Evolutionary conservation across 2,888 invertebrate species (phyloP).

Genomic region (Strigamia crassipes): DNA sequence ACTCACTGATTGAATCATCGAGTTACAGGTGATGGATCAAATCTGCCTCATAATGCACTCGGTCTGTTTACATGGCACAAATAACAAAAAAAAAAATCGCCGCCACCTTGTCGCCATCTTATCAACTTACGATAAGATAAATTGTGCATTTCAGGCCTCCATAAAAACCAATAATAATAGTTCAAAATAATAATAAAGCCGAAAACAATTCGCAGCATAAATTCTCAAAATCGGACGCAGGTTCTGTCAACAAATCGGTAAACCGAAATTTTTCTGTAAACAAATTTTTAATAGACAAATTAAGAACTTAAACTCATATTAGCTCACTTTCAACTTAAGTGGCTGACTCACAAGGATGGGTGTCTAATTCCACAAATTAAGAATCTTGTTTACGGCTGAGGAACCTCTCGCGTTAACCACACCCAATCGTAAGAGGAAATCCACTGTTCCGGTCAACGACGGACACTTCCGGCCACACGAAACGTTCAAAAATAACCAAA

Average conservation of each 20-base stretch:
- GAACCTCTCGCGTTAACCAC: neutral
- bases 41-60: constrained; percentile 40
- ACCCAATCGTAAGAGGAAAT: constrained; percentile 33
- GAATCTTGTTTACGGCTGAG: constrained; percentile 42
- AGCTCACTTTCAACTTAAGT: constrained; percentile 18
- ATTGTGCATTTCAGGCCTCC: constrained; percentile 1
- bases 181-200: neutral
- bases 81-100: constrained; percentile 25
- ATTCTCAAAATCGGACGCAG: no score
- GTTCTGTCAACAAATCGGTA: no score
- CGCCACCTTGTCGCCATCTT: constrained; percentile 28
- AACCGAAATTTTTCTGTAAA: no score
- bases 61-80: constrained; percentile 32
- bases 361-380: constrained; percentile 40
- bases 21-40: constrained; percentile 34
- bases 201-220: no score
- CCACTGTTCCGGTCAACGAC: constrained; percentile 24
- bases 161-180: neutral
- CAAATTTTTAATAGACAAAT: neutral
- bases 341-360: constrained; percentile 31
- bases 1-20: constrained; percentile 35
- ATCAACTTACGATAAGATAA: constrained; percentile 12
- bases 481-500: neutral
- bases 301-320: neutral
- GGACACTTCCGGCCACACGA: constrained; percentile 34